Conservation (phyloP, 2,888 invertebrate species). For the Macaria liturata region DNA sequence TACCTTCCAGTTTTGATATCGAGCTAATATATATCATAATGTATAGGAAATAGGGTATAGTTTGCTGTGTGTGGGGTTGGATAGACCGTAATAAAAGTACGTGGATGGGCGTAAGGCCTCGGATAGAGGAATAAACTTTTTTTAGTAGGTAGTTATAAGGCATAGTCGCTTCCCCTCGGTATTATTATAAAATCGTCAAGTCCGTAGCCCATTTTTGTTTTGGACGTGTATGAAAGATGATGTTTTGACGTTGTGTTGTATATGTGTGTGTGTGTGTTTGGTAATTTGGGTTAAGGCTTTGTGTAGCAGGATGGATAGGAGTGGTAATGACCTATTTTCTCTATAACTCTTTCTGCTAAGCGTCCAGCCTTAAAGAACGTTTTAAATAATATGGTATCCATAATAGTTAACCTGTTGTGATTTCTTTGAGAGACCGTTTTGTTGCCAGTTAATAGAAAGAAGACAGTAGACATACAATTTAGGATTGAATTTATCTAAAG, state of each 20-base stretch:
- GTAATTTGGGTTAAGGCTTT: slow-evolving; percentile 28
- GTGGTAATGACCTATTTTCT: slow-evolving; percentile 34
- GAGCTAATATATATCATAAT: slow-evolving; percentile 40
- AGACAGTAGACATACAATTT: no score
- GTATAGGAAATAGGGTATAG: slow-evolving; percentile 21
- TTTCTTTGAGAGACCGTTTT: no score
- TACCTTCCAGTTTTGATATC: slow-evolving; percentile 54
- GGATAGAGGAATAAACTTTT: slow-evolving; percentile 64
- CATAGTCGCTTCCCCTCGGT: slow-evolving; percentile 56
- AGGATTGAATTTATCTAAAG: no score
- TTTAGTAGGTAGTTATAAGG: slow-evolving; percentile 51
- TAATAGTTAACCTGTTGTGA: no score
- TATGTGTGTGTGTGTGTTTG: slow-evolving; percentile 14
- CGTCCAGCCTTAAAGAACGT: not conserved
- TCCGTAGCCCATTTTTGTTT: slow-evolving; percentile 61
- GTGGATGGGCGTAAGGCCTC: slow-evolving; percentile 66
- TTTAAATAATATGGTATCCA: not conserved
- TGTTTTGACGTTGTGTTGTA: slow-evolving; percentile 60
- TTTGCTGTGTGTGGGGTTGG: slow-evolving; percentile 30
- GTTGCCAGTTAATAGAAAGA: no score
- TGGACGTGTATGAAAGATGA: slow-evolving; percentile 64
- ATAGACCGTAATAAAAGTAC: slow-evolving; percentile 63
- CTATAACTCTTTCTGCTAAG: slow-evolving; percentile 18
- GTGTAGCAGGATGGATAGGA: slow-evolving; percentile 17
- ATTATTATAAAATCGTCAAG: slow-evolving; percentile 82